phyloP scores from a whole-genome alignment of 2,113 vertebrate species.

The Sylvietta virens region DNA sequence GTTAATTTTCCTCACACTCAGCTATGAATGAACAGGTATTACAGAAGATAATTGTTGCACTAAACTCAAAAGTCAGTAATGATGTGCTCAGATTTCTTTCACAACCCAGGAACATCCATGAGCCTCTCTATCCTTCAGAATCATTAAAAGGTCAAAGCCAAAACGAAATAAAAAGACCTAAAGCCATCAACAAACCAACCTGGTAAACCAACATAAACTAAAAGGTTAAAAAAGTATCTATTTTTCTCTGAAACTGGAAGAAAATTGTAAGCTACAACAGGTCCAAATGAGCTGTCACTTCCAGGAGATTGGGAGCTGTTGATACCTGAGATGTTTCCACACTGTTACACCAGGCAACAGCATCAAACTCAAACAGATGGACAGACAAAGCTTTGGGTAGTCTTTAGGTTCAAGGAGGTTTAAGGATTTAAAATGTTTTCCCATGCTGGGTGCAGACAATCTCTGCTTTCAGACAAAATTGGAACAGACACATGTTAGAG shows the following conservation, averaged over 20 bases:
- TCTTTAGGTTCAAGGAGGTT: not conserved
- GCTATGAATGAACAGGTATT: not conserved
- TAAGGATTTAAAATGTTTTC: slow-evolving; percentile 12
- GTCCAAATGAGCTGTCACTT: not conserved
- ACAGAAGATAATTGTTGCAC: not conserved
- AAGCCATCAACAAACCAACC: not conserved
- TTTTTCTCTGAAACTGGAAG: not conserved
- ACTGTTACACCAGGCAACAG: not conserved
- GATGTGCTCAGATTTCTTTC: not conserved
- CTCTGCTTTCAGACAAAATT: not conserved
- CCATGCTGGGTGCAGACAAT: not conserved
- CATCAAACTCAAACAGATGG: not conserved
- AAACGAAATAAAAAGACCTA: not conserved
- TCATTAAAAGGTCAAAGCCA: not conserved
- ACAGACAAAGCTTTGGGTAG: slow-evolving; percentile 7
- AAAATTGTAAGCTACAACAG: not conserved
- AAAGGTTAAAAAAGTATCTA: not conserved
- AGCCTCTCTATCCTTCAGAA: not conserved
- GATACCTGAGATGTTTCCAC: not conserved
- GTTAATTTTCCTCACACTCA: not conserved
- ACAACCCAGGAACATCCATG: not conserved
- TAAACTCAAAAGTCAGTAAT: not conserved
- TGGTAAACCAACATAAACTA: not conserved
- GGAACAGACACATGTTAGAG: not conserved
- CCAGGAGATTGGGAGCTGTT: not conserved